These are phyloP conservation scores for Morone chrysops DNA, from an alignment of 2,113 vertebrate genomes.

Conservation along the genomic window DNA sequence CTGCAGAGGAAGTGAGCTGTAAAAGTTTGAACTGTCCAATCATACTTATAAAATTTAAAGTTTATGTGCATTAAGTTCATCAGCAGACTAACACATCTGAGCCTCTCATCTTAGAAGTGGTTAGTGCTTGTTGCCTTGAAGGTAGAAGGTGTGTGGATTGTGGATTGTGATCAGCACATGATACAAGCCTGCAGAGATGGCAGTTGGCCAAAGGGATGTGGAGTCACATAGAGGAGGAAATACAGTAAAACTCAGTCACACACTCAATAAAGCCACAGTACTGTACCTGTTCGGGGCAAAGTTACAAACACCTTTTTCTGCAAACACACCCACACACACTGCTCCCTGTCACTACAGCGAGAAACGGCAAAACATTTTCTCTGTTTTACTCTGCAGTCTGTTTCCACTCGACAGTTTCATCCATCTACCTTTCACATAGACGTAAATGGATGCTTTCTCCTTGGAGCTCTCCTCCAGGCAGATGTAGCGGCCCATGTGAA, in stretches of 20 bases:
- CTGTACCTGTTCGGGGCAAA: conserved; percentile 61
- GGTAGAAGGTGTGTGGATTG: conserved; percentile 14
- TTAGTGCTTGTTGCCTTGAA: conserved; percentile 31
- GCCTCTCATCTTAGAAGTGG: not conserved
- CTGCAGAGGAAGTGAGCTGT: not conserved
- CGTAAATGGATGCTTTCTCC: conserved; percentile 86
- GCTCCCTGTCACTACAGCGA: conserved; percentile 21
- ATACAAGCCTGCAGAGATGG: conserved; percentile 61
- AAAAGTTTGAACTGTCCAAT: not conserved
- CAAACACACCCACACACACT: conserved; percentile 58
- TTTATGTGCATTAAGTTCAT: not conserved
- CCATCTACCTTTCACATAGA: conserved; percentile 92
- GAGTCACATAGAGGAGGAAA: conserved; percentile 42
- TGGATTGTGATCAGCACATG: conserved; percentile 59
- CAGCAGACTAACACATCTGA: not conserved
- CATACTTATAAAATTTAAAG: not conserved
- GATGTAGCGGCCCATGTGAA: conserved; percentile 86
- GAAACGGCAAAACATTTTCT: conserved; percentile 15
- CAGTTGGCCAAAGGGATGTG: conserved; percentile 53
- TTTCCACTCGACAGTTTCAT: not conserved
- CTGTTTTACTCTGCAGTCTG: conserved; percentile 11
- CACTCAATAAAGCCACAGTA: conserved; percentile 37
- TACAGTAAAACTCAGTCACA: conserved; percentile 49
- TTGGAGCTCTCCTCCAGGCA: conserved; percentile 85
- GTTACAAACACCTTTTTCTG: conserved; percentile 34